These are phyloP conservation scores for Diplosoma virens DNA, from an alignment of 23 tunicate species.

Conservation along the genomic window DNA sequence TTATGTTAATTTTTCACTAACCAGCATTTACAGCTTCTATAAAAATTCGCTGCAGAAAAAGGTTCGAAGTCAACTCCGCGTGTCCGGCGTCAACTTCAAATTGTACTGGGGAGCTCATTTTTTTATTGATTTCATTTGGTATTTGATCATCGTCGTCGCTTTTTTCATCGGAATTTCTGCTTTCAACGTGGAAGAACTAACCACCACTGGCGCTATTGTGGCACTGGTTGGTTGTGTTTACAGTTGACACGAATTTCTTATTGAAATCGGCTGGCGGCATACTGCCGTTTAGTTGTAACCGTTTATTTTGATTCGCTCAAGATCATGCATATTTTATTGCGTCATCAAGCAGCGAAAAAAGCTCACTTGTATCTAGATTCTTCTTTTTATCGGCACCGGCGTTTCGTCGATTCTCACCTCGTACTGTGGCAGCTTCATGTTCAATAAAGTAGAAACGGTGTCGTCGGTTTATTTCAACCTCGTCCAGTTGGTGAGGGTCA, in stretches of 20 bases:
- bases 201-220: constrained; percentile 51
- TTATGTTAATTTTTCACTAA: too few species aligned
- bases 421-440: constrained; percentile 62
- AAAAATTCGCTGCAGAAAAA: constrained; percentile 38
- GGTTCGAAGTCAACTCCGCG: constrained; percentile 69
- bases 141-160: constrained; percentile 36
- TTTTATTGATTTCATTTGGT: constrained; percentile 48
- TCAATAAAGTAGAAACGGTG: constrained; percentile 60
- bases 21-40: not conserved
- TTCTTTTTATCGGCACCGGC: constrained; percentile 80
- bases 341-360: too few species aligned
- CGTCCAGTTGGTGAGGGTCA: constrained; percentile 69
- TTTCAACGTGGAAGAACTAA: constrained; percentile 39
- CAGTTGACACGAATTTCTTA: too few species aligned
- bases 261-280: too few species aligned
- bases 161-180: constrained; percentile 59
- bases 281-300: too few species aligned
- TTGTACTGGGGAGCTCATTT: constrained; percentile 67
- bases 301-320: too few species aligned
- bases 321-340: too few species aligned
- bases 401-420: constrained; percentile 56
- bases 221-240: constrained; percentile 45
- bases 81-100: constrained; percentile 68
- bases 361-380: constrained; percentile 40
- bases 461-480: constrained; percentile 46